A percentile compares a stretch with the other conserved stretches of the same genome.
Evolutionary conservation across 2,888 invertebrate genomes (phyloP).

Genomic region (Agriotes lineatus): DNA sequence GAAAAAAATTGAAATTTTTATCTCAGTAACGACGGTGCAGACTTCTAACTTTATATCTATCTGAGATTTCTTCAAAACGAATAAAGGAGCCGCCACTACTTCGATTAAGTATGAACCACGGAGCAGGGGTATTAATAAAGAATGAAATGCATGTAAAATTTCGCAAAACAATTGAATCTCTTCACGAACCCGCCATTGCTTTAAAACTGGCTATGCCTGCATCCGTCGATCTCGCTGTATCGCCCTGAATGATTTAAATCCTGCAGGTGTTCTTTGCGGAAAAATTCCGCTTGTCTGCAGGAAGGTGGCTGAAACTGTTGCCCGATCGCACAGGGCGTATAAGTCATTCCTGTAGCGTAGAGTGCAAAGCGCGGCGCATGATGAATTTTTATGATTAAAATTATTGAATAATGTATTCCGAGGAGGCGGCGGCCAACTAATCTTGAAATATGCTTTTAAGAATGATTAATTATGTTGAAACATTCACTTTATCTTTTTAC

Average conservation of each 20-base stretch:
- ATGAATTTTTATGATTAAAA: constrained; percentile 31
- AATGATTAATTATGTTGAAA: constrained; percentile 32
- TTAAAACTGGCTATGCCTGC: too few species aligned
- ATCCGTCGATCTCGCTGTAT: not conserved
- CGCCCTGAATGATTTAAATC: not conserved
- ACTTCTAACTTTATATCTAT: too few species aligned
- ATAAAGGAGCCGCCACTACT: too few species aligned
- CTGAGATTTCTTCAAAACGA: too few species aligned
- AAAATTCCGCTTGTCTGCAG: not conserved
- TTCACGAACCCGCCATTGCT: too few species aligned
- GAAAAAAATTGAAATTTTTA: too few species aligned
- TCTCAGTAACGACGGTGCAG: too few species aligned
- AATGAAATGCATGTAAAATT: too few species aligned
- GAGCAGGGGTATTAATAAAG: too few species aligned
- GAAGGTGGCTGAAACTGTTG: not conserved
- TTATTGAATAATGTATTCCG: constrained; percentile 34
- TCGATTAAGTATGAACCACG: too few species aligned
- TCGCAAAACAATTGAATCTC: too few species aligned
- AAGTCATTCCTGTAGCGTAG: constrained; percentile 1
- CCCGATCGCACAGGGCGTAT: not conserved
- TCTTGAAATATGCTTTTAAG: constrained; percentile 34
- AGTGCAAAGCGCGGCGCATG: constrained; percentile 9
- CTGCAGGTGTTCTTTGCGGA: not conserved
- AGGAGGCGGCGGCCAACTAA: constrained; percentile 20
- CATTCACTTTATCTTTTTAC: constrained; percentile 28